Evolutionary conservation across 2,113 vertebrate species (phyloP), one percentile per base, ranked within the genome.

Genomic region (Lophura nycthemera): DNA sequence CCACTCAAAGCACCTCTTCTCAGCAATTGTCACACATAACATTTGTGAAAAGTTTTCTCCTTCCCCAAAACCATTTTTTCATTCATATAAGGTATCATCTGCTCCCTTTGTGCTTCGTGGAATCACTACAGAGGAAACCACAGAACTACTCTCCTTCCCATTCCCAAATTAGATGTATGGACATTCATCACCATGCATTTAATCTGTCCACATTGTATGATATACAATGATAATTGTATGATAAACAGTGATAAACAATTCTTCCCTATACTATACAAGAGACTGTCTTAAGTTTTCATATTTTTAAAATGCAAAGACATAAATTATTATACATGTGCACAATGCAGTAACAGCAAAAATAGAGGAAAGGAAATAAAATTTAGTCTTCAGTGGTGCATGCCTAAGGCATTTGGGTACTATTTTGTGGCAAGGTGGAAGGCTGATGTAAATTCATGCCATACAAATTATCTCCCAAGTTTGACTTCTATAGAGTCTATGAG

Each of bases 21-120:
- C 72, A 77, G 85, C 61, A 86, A 43, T 74, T 89, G 88, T 67
- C 77, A 83, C 83, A 89, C 47, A 30, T 47, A 65, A 66, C 83
- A 75, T 60, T 56, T 90, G 60, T n/a, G 13, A 80, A 78, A 78
- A 50, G 47, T 73, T 92, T 92, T 47, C 75, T 36, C 15, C 36
- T 30, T 88, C 52, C 86, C 76, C n/a, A 8, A 60, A 93, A 48
- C 32, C 56, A 64, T 29, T 43, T 57, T 83, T 89, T 36, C 21
- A 52, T 60, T 77, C n/a, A 54, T 50, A 40, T 16, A 74, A 77
- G 50, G 75, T 60, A 10, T 36, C 79, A 47, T 60, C 67, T 85
- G 66, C n/a, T 89, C 36, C 67, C 29, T 45, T 11, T 25, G 45
- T 42, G 54, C 1, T 1, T 63, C 45, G 34, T 78, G 30, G 45